Base-by-base conservation (phyloP, 2,888 invertebrate species). In the Cerastoderma edule region DNA sequence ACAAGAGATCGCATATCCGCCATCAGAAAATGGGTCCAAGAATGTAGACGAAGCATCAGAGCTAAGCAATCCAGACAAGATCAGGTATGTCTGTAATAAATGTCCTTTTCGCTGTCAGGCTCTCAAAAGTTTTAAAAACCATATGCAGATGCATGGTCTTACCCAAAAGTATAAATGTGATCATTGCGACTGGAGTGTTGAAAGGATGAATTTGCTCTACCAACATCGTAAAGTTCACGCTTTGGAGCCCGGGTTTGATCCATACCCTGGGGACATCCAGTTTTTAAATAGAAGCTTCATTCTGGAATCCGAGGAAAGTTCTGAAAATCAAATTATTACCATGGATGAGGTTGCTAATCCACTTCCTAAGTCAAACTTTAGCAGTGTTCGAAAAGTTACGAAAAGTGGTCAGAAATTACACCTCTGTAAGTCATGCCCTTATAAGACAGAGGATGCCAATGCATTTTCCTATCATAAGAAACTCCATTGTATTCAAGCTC, bases 161-260 rank as follows among this genome's bases (percentile, higher is more conserved):
- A 87, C 80, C 67, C 80, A 78, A 30, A 87, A 88, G 39, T 91
- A 89, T 75, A 86, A 84, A 30, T 91, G 91, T 78, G 90, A 91
- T 69, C 88, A 84, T 73, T 91, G 91, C 75, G 88, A 89, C 83
- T 91, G 90, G 90, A 89, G 89, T 76, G 85, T 88, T 27, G 88
- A 90, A 68, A 72, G 88, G 53, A 78, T 90, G 1, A 87, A 87
- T 65, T 76, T 89, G 16, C 69, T 91, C 65, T 87, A 87, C 74
- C 88, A 89, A 54, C 91, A 91, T 71, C 85, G 90, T 28, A 83
- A 81, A 72, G 87, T 90, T 6, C 90, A 90, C 74, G 66, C 83
- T 10, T 67, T 72, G 53, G 87, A 88, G 57, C 71, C 83, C 6
- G 83, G 75, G 16, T 90, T 81, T 63, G 77, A 84, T 50, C 75